Evolutionary conservation across 2,797 vertebrate species (phyloP), one percentile per base, ranked within the genome.

Genomic region (Chromis chromis): DNA sequence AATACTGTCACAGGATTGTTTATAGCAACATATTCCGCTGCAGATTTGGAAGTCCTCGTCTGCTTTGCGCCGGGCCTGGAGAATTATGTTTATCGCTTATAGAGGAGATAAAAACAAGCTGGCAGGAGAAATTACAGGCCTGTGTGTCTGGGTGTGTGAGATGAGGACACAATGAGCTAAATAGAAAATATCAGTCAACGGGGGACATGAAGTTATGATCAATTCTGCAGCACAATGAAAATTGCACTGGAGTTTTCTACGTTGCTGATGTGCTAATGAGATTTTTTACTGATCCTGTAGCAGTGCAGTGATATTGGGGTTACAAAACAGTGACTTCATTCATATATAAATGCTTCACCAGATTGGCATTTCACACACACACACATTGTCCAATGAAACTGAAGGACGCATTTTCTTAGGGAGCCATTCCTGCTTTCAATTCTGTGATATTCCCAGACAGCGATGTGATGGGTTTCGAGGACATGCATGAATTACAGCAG

Each of bases 31-130:
- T 33, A 70, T 70, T 72, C 48, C 4, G 16, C 31, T 42, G 72
- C 59, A 66, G 63, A 76, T 79, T 85, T 63, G 77, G 60, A 78
- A 55, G 62, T 48, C 52, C 52, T 86, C 59, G 64, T 78, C 70
- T 53, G 67, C 79, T 31, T 73, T 4, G n/a, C 5, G 13, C 65
- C 65, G 21, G 64, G 55, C 73, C 76, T 54, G 54, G 56, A 83
- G 82, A 90, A 70, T 77, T 82, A 84, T 78, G 76, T 84, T 78
- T 77, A 81, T 80, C 76, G 27, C 84, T 87, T 76, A 68, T 59
- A 17, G 63, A 39, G 54, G 77, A 84, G 73, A 89, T 88, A 86
- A 86, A 90, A 89, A 82, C 56, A 82, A 57, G 62, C 75, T 76
- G 74, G 55, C 66, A 60, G 65, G 65, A 69, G 56, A 78, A 88